These are phyloP conservation scores for Corythaixoides concolor DNA, from an alignment of 2,113 vertebrate genomes.

Conservation along the genomic window DNA sequence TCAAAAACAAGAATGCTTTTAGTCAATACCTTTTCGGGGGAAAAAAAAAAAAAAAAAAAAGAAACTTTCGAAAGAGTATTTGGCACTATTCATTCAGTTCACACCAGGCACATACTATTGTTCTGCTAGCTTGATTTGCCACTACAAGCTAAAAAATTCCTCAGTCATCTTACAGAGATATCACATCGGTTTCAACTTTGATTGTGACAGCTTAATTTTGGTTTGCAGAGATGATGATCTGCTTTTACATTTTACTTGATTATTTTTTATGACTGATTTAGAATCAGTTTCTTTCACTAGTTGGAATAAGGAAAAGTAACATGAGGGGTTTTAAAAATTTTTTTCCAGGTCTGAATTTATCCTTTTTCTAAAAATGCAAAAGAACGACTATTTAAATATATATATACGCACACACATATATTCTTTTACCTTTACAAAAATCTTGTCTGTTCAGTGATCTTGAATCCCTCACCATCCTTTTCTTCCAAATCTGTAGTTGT, in stretches of 20 bases:
- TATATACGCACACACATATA: accelerated
- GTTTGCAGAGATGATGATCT: background rate
- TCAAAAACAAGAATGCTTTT: background rate
- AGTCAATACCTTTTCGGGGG: background rate
- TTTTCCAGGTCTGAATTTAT: background rate
- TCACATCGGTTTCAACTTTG: background rate
- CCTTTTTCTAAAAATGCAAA: background rate
- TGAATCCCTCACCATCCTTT: background rate
- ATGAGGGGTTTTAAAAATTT: background rate
- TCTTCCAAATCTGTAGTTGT: background rate
- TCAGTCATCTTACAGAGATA: background rate
- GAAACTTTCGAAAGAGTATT: too few relatives aligned
- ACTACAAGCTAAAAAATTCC: background rate
- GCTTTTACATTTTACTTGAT: background rate
- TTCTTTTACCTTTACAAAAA: background rate
- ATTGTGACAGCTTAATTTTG: conserved; percentile 20
- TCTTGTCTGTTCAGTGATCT: background rate
- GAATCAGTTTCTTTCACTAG: background rate
- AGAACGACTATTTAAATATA: background rate
- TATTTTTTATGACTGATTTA: background rate
- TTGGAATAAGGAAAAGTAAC: background rate
- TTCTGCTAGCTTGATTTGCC: background rate
- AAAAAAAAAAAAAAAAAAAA: background rate
- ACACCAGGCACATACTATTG: background rate
- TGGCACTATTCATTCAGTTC: background rate